Evolutionary conservation across 2,888 invertebrate species (phyloP), one percentile per base, ranked within the genome.

Genomic region (Aleiodes leptofemur): DNA sequence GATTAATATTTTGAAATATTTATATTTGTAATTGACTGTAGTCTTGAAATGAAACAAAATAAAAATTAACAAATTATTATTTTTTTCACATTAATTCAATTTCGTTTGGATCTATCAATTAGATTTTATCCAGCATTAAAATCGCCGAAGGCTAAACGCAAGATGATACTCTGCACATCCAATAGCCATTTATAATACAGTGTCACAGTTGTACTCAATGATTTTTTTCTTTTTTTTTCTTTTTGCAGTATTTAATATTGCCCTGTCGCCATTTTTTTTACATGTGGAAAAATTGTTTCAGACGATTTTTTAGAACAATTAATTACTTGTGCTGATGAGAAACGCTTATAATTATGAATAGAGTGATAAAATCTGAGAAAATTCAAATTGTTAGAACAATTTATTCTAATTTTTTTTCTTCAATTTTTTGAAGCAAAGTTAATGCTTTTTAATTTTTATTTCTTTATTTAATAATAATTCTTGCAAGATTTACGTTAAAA

Each of bases 41-140:
- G 43, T 43, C 11, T 43, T 43, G 9, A 11, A 2, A 23, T 23
- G 2, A 23, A 23, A 23, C 23, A 23, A 23, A 23, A 23, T 1
- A 43, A 43, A 43, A 43, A 43, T 23, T 23, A 43, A 43, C 11
- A 3, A 43, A 43, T 11, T 43, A 43, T 13, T 13, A 59, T 48
- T 64, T 43, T 64, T 64, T 43, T 29, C 16, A 23, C 43, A 64
- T 64, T 64, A 64, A 64, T 64, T 64, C 64, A 64, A 64, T 64
- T 64, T 64, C 34, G 64, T 64, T 38, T 48, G 16, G 43, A 64
- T 64, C 64, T 64, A 64, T 64, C 64, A 64, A 64, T 64, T 64
- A 64, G 64, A 64, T 64, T 43, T 43, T 64, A 64, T 64, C 43
- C 64, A 48, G 64, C 48, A 64, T 64, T 64, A 43, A 64, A 64